Base-by-base conservation (phyloP, 2,113 vertebrate species). In the Arothron firmamentum region DNA sequence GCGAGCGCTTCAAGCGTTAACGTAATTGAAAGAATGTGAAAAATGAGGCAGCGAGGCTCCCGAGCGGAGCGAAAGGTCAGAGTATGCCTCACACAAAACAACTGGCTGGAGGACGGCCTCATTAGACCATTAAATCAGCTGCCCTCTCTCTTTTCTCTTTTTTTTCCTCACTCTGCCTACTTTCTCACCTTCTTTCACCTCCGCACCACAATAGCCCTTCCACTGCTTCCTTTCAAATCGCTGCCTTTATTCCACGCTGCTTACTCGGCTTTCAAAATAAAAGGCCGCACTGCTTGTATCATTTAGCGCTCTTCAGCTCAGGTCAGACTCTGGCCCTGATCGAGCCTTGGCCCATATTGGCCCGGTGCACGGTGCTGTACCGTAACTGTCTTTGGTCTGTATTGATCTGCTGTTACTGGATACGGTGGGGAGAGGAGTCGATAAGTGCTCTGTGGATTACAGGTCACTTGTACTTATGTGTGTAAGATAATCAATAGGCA, bases 21-120 rank as follows among this genome's bases (percentile, higher is more conserved):
- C 93, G 91, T 96, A 95, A 97, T 94, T 95, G 94, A 92, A 96
- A 96, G 95, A 98, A 98, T 98, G 94, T 97, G 93, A 96, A 96
- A 97, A 97, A 98, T 96, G 94, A 96, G 94, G 95, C 92, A 77
- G 81, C 92, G 87, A 91, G 89, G 92, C 93, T 94, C 92, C 93
- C 92, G 91, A 94, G 94, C 89, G 82, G 91, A 96, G 90, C 71
- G 78, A 96, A 96, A 96, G 94, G 95, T 96, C 95, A 96, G 90
- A 93, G 93, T 84, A 78, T 92, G 92, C 90, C 93, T 93, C 91
- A 90, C 93, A 94, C 92, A 94, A 93, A 94, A 95, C 93, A 94
- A 94, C 93, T 92, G 93, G 93, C 91, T 94, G 92, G 93, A 94
- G 94, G 93, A 95, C 93, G 92, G 93, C 91, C 93, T 96, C 93